These are phyloP conservation scores for Rhynchonycteris naso DNA, from an alignment of 2,797 vertebrate species.

Conservation along the genomic window DNA sequence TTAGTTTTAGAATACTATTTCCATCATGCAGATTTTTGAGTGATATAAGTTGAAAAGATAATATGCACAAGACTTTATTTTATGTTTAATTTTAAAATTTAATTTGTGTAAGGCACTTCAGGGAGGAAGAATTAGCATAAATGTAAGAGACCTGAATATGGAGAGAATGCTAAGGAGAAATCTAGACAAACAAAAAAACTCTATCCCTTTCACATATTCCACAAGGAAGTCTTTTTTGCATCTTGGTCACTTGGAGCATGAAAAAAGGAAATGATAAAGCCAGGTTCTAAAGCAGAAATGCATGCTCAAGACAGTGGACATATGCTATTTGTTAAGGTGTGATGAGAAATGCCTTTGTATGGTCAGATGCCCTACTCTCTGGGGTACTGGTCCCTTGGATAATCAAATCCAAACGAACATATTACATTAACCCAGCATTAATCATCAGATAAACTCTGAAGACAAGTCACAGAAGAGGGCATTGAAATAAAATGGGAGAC, in stretches of 20 bases:
- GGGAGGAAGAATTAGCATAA: not conserved
- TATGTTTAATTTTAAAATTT: conserved; percentile 22
- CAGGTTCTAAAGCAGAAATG: not conserved
- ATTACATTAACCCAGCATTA: conserved; percentile 70
- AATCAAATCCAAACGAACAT: conserved; percentile 68
- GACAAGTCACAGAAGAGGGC: not conserved
- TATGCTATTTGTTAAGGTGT: not conserved
- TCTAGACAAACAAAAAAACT: not conserved
- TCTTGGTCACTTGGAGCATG: not conserved
- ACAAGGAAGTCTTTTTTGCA: not conserved
- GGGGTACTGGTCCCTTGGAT: not conserved
- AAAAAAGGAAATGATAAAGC: not conserved
- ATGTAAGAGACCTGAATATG: not conserved
- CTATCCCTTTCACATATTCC: not conserved
- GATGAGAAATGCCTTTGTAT: not conserved
- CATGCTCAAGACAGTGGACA: not conserved
- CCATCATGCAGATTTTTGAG: not conserved
- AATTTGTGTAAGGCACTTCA: not conserved
- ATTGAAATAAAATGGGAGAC: not conserved
- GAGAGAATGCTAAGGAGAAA: not conserved
- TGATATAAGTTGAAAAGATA: conserved; percentile 10
- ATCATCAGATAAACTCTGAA: conserved; percentile 23
- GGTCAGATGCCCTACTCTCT: not conserved
- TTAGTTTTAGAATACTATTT: not conserved
- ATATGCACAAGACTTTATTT: not conserved